Percentiles rank a stretch among this genome's conserved stretches.
These are phyloP conservation scores for Lepidothrix coronata DNA, from an alignment of 2,113 vertebrate species.

Conservation along the genomic window DNA sequence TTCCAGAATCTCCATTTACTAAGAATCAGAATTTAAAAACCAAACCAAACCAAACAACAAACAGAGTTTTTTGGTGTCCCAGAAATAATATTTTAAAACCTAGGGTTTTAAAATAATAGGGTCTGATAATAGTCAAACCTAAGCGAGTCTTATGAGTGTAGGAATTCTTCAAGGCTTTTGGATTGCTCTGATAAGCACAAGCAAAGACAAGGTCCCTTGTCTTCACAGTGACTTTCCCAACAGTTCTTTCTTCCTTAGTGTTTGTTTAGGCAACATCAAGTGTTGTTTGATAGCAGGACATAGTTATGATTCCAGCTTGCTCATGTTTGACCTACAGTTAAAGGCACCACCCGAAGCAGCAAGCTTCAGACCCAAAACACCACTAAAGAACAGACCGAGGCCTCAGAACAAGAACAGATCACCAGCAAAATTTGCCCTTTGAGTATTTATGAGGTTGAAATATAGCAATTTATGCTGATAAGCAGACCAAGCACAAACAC, in stretches of 20 bases:
- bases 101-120: too few species aligned
- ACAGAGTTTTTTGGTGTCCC: neutral
- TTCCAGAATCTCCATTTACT: neutral
- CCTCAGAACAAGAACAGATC: neutral
- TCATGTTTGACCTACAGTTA: neutral
- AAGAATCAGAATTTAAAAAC: neutral
- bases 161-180: neutral
- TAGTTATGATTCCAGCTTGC: neutral
- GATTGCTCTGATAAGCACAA: neutral
- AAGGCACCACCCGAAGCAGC: neutral
- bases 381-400: neutral
- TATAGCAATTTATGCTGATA: neutral
- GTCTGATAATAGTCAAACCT: neutral
- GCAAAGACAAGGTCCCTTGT: neutral
- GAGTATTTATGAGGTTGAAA: neutral
- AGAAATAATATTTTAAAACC: neutral
- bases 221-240: neutral
- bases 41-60: neutral
- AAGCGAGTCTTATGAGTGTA: neutral
- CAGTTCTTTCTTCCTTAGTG: neutral
- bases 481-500: neutral
- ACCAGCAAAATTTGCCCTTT: neutral
- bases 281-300: neutral
- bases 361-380: neutral
- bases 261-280: neutral